Base-by-base conservation (phyloP, 92 coral and sea anemone genomes). In the Pocillopora meandrina region DNA sequence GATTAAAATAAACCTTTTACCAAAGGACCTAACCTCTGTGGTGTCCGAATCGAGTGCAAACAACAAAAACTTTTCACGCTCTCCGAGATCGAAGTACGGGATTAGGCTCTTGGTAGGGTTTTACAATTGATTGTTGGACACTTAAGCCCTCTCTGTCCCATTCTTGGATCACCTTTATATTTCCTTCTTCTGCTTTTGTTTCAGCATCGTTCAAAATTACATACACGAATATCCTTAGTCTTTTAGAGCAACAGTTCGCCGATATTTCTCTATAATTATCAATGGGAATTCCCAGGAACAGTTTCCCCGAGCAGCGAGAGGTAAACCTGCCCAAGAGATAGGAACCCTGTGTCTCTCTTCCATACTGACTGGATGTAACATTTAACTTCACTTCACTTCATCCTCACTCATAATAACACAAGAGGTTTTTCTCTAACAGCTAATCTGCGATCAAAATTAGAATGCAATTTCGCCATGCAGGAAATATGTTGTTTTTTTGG, bases 221-320 rank as follows among this genome's bases (percentile, higher is more conserved):
- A 84, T 96, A 93, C 47, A 82, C 69, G 52, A 88, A 36, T 70
- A 76, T 86, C 73, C 98, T 87, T 14, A 96, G 82, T 61, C 75
- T 69, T 49, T 33, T 18, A 10, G 94, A 85, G 71, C 93, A 94
- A 35, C 65, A 64, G 60, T 92, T 84, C 18, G 98, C 89, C 0
- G 98, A 94, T 61, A 76, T 57, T 74, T 92, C 87, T 15, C 61
- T 70, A 52, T 84, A 33, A 74, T 92, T 85, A 76, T 96, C 98
- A 64, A 89, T 93, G 64, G 92, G 94, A 47, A 79, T 68, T 62
- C 87, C 64, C 13, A 94, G 82, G 12, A 92, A 87, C 20, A 61
- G 79, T 72, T 89, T 92, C 18, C 90, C 84, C 55, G 90, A 42
- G 88, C 84, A 23, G 74, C 77, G 61, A 81, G 82, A 91, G 94